Percentiles rank a stretch among this genome's conserved stretches.
phyloP scores from a whole-genome alignment of 2,888 invertebrate genomes.

The Trachelus troglodyta region DNA sequence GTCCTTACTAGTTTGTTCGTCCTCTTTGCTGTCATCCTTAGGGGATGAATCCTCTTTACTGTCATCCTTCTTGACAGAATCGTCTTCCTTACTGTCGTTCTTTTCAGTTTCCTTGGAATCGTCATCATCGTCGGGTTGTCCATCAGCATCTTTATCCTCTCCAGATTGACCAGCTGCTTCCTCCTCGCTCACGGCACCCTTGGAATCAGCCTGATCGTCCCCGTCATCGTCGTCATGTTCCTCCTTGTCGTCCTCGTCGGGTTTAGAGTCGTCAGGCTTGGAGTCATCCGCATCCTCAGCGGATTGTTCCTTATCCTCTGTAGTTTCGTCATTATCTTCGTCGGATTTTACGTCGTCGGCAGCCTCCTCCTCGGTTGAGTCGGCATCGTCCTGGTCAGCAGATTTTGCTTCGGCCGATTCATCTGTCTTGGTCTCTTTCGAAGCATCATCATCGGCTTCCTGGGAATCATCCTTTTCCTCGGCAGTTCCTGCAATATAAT shows the following conservation, averaged over 20 bases:
- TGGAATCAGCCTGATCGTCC: constrained; percentile 32
- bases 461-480: constrained; percentile 26
- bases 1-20: constrained; percentile 19
- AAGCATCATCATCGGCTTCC: too few relatives aligned
- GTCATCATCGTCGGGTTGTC: constrained; percentile 48
- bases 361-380: constrained; percentile 30
- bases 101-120: constrained; percentile 51
- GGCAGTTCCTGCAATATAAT: constrained; percentile 19
- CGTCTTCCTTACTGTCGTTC: constrained; percentile 47
- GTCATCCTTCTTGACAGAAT: constrained; percentile 35
- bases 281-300: constrained; percentile 45
- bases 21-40: constrained; percentile 27
- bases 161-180: constrained; percentile 31
- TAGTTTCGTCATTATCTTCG: constrained; percentile 27
- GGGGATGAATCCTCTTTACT: too few relatives aligned
- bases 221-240: constrained; percentile 37
- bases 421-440: neutral
- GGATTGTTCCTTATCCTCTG: constrained; percentile 28
- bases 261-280: constrained; percentile 27
- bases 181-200: constrained; percentile 33
- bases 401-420: constrained; percentile 11
- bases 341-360: constrained; percentile 27
- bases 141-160: constrained; percentile 33
- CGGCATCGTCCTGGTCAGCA: constrained; percentile 32
- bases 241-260: constrained; percentile 44